Base-by-base conservation (phyloP, 37 sponge, comb jelly and placozoan genomes). In the Spongia lamella region DNA sequence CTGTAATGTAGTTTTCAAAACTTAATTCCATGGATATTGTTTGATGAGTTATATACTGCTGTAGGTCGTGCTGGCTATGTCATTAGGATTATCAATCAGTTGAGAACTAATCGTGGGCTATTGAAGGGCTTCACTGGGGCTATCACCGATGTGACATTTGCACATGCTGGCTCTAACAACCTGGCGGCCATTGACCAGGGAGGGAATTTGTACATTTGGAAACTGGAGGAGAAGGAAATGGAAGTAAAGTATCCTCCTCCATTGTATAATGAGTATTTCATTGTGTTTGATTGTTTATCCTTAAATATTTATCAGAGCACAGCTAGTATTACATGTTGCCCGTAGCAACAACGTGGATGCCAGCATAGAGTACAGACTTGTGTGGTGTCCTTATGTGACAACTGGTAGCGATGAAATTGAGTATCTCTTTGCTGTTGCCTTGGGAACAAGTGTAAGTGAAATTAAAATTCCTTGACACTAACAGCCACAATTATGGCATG, bases 151-250 rank as follows among this genome's bases (percentile, higher is more conserved):
- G 63, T 95, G 0, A 66, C 90, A 5, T 95, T 95, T 76, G 83
- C 80, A 1, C 86, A 88, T 56, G 21, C 52, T 37, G 21, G 29
- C 36, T 88, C 83, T 0, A 82, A 85, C 50, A 22, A 85, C 50
- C 72, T 95, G 34, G 93, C 90, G 3, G 85, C 86, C 49, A 65
- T 88, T 27, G 96, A 95, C 72, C 70, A 85, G 56, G 89, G 82
- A 29, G 96, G 96, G 1, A 89, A 82, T 54, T 35, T 95, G 15
- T 79, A 79, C 47, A 57, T 92, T 3, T 92, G 89, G 83, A 66
- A 88, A 58, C 36, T 95, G 7, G 71, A 73, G 38, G 63, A 55
- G 49, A 37, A 74, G 1, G 66, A 72, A 24, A 53, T 36, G 16
- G 80, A 86, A 19, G 47, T 84, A 5, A 43, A 43, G 47, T 43